Percentiles rank a stretch among this genome's conserved stretches.
Conservation (phyloP, 1,140 invertebrate species). For the Homalodisca vitripennis region DNA sequence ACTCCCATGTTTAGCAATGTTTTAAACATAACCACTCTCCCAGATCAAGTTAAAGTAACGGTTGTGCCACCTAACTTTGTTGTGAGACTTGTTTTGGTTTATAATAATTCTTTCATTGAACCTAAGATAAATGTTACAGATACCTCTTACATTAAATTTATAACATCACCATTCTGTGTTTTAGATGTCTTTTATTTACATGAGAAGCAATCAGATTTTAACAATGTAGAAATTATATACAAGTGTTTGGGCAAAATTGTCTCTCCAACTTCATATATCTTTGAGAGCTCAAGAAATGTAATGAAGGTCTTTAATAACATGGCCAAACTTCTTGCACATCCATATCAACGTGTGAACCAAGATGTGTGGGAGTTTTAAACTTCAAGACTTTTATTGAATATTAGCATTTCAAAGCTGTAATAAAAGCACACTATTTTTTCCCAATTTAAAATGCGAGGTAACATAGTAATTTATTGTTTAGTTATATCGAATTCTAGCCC, state of each 20-base stretch:
- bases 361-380: background rate
- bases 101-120: background rate
- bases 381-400: too few species aligned
- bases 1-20: background rate
- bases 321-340: background rate
- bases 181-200: slow-evolving; percentile 10
- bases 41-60: background rate
- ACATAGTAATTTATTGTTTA: too few species aligned
- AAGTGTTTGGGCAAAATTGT: background rate
- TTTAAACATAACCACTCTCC: background rate
- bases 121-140: background rate
- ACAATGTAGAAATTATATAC: background rate
- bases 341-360: background rate
- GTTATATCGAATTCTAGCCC: too few species aligned
- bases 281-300: background rate
- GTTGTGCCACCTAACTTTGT: background rate
- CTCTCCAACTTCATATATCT: background rate
- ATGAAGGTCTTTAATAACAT: background rate
- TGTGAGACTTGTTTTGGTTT: slow-evolving; percentile 1
- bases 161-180: background rate
- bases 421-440: too few species aligned
- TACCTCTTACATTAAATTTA: background rate
- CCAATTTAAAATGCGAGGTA: too few species aligned
- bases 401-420: too few species aligned
- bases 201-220: slow-evolving; percentile 1